A percentile compares a stretch with the other conserved stretches of the same genome.
These are phyloP conservation scores for Argynnis bischoffii DNA, from an alignment of 2,888 invertebrate genomes.

Conservation along the genomic window DNA sequence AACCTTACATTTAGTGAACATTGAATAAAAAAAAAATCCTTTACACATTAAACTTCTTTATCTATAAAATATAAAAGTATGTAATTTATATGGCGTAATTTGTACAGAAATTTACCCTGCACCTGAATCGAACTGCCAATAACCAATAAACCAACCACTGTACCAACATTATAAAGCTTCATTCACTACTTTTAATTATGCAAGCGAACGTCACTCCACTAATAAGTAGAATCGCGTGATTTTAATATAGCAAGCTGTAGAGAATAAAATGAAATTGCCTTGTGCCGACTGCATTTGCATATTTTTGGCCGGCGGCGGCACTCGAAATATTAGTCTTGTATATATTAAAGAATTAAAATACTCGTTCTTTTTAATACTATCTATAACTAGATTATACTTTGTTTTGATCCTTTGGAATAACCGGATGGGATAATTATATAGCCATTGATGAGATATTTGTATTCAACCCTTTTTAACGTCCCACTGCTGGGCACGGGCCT, in stretches of 20 bases:
- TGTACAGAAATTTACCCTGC: too few relatives aligned
- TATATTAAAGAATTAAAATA: slow-evolving; percentile 20
- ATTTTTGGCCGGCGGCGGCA: slow-evolving; percentile 46
- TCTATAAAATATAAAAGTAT: too few relatives aligned
- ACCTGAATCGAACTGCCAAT: too few relatives aligned
- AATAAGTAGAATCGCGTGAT: slow-evolving; percentile 56
- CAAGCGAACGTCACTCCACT: slow-evolving; percentile 35
- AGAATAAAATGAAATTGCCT: slow-evolving; percentile 54
- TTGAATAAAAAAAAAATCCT: too few relatives aligned
- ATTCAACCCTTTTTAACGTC: too few relatives aligned
- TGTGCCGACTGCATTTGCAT: slow-evolving; percentile 51
- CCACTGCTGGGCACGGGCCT: too few relatives aligned
- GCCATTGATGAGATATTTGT: too few relatives aligned
- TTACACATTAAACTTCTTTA: too few relatives aligned
- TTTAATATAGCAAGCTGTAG: slow-evolving; percentile 49
- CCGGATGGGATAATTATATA: too few relatives aligned
- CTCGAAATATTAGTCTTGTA: slow-evolving; percentile 22
- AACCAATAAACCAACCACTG: neutral
- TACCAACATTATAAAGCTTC: neutral
- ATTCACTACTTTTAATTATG: slow-evolving; percentile 11
- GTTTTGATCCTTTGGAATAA: too few relatives aligned
- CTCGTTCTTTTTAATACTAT: neutral
- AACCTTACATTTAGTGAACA: too few relatives aligned
- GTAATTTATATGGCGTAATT: too few relatives aligned
- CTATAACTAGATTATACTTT: neutral